phyloP scores from a whole-genome alignment of 2,113 vertebrate genomes.

The Pardalotus punctatus region DNA sequence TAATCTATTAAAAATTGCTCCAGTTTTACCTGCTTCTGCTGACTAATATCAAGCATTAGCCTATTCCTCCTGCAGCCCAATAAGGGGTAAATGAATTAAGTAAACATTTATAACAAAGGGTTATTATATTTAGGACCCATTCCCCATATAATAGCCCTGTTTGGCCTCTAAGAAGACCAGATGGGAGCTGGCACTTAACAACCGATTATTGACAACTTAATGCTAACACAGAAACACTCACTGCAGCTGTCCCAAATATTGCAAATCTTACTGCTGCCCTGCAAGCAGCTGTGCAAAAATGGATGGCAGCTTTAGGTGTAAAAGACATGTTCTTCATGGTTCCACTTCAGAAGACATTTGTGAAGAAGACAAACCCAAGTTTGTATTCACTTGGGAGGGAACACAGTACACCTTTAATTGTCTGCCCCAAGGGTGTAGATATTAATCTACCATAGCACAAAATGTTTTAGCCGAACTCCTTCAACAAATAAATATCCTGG shows the following conservation, averaged over 20 bases:
- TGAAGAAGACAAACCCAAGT: background rate
- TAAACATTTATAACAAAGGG: background rate
- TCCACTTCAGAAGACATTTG: background rate
- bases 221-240: background rate
- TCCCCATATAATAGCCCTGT: background rate
- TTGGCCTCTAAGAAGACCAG: background rate
- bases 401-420: background rate
- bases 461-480: background rate
- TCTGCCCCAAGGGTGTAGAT: background rate
- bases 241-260: background rate
- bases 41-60: background rate
- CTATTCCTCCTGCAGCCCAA: background rate
- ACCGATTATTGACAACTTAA: background rate
- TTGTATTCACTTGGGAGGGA: background rate
- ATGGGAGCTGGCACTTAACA: background rate
- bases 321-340: background rate
- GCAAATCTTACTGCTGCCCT: background rate
- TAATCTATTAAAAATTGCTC: background rate
- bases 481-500: background rate
- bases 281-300: background rate
- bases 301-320: background rate
- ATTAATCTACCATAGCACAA: background rate
- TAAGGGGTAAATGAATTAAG: background rate
- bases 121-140: background rate
- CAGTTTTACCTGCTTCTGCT: background rate